These are phyloP conservation scores for Aplodontia rufa DNA, from an alignment of 2,113 vertebrate species.

Conservation along the genomic window DNA sequence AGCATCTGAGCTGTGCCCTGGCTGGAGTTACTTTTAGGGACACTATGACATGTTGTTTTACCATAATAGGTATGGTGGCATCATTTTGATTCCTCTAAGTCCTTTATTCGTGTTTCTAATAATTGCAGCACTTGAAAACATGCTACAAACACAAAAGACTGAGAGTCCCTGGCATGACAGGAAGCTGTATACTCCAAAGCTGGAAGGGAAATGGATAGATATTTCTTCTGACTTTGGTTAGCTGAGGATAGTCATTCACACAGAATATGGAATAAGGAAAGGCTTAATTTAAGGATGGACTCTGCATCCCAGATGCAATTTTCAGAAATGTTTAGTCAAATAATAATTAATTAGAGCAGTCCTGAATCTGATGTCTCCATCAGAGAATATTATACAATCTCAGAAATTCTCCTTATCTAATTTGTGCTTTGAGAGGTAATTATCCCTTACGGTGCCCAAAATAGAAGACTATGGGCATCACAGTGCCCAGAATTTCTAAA, in stretches of 20 bases:
- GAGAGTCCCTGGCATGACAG: neutral
- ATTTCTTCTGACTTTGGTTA: neutral
- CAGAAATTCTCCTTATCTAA: neutral
- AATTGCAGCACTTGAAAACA: neutral
- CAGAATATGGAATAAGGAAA: neutral
- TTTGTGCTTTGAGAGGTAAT: conserved; percentile 23
- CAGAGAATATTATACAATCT: conserved; percentile 22
- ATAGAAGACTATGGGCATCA: neutral
- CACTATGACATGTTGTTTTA: neutral
- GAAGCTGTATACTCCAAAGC: neutral
- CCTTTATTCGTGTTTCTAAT: neutral
- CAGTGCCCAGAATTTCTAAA: neutral
- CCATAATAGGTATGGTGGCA: neutral
- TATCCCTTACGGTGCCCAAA: neutral
- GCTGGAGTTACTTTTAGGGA: neutral
- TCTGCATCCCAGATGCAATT: conserved; percentile 21
- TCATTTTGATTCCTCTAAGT: neutral
- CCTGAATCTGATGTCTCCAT: conserved; percentile 16
- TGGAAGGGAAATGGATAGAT: neutral
- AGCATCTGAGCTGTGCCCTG: neutral
- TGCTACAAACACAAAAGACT: neutral
- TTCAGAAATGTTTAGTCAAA: conserved; percentile 40
- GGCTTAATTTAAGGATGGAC: conserved; percentile 1
- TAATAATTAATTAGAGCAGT: conserved; percentile 47
- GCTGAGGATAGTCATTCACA: neutral